Evolutionary conservation across 1,140 invertebrate genomes (phyloP).

Genomic region (Gonioctena quinquepunctata): DNA sequence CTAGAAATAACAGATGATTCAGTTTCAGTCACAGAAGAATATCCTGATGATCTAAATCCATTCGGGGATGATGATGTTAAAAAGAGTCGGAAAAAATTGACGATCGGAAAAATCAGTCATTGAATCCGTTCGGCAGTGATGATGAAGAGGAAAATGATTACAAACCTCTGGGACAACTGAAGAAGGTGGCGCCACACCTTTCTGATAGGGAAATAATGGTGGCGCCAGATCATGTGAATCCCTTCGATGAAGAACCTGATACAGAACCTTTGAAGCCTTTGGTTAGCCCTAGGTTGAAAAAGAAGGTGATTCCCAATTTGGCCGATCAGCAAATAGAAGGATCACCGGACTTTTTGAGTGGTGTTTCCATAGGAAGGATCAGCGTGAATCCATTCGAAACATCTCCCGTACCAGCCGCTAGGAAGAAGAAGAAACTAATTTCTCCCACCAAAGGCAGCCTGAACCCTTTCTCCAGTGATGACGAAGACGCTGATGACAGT

Average conservation of each 20-base stretch:
- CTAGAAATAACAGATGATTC: neutral
- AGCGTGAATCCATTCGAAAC: constrained; percentile 66
- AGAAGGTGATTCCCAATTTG: neutral
- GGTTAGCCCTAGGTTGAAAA: constrained; percentile 13
- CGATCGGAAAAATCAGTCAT: constrained; percentile 34
- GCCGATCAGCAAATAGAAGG: neutral
- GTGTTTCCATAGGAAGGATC: constrained; percentile 18
- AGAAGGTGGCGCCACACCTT: constrained; percentile 16
- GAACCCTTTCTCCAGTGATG: constrained; percentile 73
- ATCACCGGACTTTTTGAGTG: neutral
- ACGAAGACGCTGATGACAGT: constrained; percentile 61
- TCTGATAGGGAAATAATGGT: neutral
- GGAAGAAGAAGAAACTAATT: constrained; percentile 40
- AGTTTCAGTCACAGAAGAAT: constrained; percentile 52
- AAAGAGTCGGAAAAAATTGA: constrained; percentile 7
- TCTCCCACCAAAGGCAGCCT: constrained; percentile 56
- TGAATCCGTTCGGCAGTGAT: constrained; percentile 67
- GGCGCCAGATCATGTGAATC: neutral
- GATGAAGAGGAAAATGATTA: constrained; percentile 4
- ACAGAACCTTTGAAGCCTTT: constrained; percentile 22
- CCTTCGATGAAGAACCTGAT: neutral
- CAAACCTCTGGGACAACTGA: constrained; percentile 16
- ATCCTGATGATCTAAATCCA: constrained; percentile 81
- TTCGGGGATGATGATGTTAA: constrained; percentile 69
- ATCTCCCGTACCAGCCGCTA: constrained; percentile 15